phyloP scores from a whole-genome alignment of 2,113 vertebrate genomes.

The Coreoperca whiteheadi region DNA sequence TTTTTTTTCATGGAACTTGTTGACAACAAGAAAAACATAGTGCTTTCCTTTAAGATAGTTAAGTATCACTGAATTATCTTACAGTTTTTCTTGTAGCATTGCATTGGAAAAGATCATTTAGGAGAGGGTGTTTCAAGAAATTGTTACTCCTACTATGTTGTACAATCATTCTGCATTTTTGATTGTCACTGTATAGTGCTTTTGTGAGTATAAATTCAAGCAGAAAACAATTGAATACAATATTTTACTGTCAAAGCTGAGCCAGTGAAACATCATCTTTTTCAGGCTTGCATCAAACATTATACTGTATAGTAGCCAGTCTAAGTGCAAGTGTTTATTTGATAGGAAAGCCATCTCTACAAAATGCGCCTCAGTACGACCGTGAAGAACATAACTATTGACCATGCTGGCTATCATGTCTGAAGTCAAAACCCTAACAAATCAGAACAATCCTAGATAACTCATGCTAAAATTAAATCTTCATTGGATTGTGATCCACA shows the following conservation, averaged over 20 bases:
- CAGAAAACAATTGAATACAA: background rate
- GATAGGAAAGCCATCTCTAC: background rate
- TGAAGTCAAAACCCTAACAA: background rate
- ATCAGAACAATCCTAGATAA: no score
- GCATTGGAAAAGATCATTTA: background rate
- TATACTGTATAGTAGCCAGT: no score
- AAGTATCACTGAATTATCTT: background rate
- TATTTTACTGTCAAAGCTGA: background rate
- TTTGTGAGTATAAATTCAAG: background rate
- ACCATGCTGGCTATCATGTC: background rate
- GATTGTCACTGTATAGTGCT: background rate
- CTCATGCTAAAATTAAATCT: background rate
- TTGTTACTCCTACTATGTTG: background rate
- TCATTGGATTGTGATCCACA: background rate
- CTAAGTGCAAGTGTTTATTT: background rate
- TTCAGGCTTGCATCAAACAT: background rate
- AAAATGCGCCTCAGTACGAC: background rate
- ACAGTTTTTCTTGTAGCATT: background rate
- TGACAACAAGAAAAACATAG: background rate
- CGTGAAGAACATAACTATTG: background rate
- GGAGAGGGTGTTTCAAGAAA: background rate
- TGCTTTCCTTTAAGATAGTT: no score
- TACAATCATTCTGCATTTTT: background rate
- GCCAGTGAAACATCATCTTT: background rate
- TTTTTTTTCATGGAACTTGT: background rate